Conservation (phyloP, 2,888 invertebrate genomes). For the Physocephala rufipes region DNA sequence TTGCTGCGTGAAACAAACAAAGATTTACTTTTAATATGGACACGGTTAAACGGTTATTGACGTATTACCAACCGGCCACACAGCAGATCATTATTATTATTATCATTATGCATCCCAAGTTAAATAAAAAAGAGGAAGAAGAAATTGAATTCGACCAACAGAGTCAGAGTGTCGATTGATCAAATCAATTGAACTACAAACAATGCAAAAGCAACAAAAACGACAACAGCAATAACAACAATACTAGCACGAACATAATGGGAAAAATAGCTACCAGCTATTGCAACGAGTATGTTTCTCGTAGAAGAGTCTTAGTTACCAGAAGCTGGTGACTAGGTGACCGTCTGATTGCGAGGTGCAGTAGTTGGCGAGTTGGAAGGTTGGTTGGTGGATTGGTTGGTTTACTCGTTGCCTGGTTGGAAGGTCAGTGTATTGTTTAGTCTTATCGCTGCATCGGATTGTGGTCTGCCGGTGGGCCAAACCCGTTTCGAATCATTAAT, state of each 20-base stretch:
- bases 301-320: not conserved
- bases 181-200: not conserved
- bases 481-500: too few relatives aligned
- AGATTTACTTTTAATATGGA: conserved; percentile 31
- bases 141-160: not conserved
- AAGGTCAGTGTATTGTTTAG: too few relatives aligned
- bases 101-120: conserved; percentile 19
- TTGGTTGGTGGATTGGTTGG: too few relatives aligned
- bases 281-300: not conserved
- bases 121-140: not conserved
- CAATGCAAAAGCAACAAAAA: not conserved
- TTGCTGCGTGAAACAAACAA: conserved; percentile 19
- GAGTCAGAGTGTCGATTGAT: not conserved
- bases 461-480: too few relatives aligned
- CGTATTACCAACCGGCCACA: conserved; percentile 21
- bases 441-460: too few relatives aligned
- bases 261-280: conserved; percentile 11
- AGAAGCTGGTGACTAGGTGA: not conserved
- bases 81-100: conserved; percentile 7
- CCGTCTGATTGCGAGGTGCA: too few relatives aligned
- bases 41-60: conserved; percentile 35
- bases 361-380: too few relatives aligned
- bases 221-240: not conserved
- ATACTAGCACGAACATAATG: not conserved
- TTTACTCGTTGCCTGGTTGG: too few relatives aligned